Conservation (phyloP, 2,888 invertebrate genomes). For the Aphidoletes aphidimyza region DNA sequence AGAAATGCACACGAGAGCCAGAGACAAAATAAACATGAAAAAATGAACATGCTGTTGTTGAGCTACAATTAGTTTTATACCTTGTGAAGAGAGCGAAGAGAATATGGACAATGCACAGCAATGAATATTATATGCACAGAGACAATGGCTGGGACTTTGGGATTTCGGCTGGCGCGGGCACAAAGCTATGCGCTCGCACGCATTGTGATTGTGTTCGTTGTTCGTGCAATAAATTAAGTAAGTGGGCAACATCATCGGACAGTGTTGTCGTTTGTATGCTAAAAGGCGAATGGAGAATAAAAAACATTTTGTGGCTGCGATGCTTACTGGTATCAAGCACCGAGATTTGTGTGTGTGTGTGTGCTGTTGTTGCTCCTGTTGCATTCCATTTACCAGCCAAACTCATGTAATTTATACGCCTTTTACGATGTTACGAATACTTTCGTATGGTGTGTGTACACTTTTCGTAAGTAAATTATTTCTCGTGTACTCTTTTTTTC, state of each 20-base stretch:
- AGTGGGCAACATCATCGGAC: slow-evolving; percentile 49
- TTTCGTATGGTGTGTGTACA: slow-evolving; percentile 2
- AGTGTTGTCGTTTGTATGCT: slow-evolving; percentile 16
- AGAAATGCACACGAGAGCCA: too few relatives aligned
- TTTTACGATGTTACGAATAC: neutral
- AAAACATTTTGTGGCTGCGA: too few relatives aligned
- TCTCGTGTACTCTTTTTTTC: neutral
- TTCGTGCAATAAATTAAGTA: slow-evolving; percentile 42
- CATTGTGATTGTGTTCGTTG: slow-evolving; percentile 15
- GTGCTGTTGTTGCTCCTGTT: neutral
- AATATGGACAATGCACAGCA: too few relatives aligned
- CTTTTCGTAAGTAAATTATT: slow-evolving; percentile 33
- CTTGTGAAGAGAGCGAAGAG: neutral
- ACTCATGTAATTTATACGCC: slow-evolving; percentile 47
- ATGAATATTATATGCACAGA: too few relatives aligned
- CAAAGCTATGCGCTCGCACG: too few relatives aligned
- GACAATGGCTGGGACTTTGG: too few relatives aligned
- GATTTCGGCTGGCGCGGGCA: too few relatives aligned
- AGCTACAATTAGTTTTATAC: slow-evolving; percentile 43
- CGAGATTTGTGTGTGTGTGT: neutral
- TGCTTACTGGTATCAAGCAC: too few relatives aligned
- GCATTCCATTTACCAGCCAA: neutral
- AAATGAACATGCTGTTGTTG: slow-evolving; percentile 40
- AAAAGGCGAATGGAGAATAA: neutral
- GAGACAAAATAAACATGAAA: too few relatives aligned